Conservation (phyloP, 2,888 invertebrate genomes). For the Epinotia demarniana region DNA sequence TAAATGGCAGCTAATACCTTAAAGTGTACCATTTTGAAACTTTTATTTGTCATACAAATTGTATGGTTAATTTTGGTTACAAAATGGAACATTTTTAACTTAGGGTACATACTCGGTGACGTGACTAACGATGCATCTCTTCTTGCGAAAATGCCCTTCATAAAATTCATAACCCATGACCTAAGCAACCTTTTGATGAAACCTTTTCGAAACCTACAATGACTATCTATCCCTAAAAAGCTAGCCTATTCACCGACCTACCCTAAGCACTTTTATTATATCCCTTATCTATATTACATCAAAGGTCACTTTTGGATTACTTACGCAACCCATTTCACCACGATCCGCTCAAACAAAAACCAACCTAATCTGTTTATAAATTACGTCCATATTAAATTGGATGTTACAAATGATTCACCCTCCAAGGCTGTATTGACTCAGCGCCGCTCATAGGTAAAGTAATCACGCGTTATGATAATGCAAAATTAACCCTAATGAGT, state of each 20-base stretch:
- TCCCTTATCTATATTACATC: conserved; percentile 6
- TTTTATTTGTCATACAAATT: too few species aligned
- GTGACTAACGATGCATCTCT: too few species aligned
- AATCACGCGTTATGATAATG: conserved; percentile 21
- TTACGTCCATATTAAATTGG: background rate
- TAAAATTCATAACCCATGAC: background rate
- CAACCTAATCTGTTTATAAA: background rate
- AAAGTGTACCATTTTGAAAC: too few species aligned
- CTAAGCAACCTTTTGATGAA: conserved; percentile 1
- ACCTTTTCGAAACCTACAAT: background rate
- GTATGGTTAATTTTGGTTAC: too few species aligned
- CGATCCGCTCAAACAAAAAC: background rate
- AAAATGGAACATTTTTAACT: too few species aligned
- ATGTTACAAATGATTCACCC: conserved; percentile 30
- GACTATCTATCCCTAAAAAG: background rate
- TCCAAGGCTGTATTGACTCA: conserved; percentile 23
- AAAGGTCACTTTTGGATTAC: background rate
- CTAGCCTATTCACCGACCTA: background rate
- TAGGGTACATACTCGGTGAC: too few species aligned
- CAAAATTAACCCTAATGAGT: conserved; percentile 19
- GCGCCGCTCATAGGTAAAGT: conserved; percentile 13
- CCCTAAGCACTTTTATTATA: background rate
- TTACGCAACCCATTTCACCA: conserved; percentile 2
- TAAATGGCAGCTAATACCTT: too few species aligned
- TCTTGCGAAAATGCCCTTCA: too few species aligned